Conservation (phyloP, 2,113 vertebrate species). For the Leuciscus idus region DNA sequence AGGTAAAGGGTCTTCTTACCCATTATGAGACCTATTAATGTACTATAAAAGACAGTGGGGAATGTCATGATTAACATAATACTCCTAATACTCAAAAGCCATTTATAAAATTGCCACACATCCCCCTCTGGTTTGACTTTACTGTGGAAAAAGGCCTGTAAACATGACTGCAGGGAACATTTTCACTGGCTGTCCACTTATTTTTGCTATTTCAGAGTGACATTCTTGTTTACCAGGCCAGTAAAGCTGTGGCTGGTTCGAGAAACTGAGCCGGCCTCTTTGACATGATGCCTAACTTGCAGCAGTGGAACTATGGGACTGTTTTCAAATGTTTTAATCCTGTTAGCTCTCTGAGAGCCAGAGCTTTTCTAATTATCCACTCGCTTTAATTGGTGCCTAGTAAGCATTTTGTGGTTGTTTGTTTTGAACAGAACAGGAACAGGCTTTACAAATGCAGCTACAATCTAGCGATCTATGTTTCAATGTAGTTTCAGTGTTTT, state of each 20-base stretch:
- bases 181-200: background rate
- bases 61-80: conserved; percentile 46
- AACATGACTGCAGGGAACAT: conserved; percentile 31
- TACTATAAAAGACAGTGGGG: conserved; percentile 71
- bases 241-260: background rate
- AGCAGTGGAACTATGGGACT: background rate
- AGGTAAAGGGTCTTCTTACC: conserved; percentile 55
- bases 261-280: background rate
- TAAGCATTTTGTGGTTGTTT: conserved; percentile 54
- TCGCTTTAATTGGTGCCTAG: conserved; percentile 28
- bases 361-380: conserved; percentile 54
- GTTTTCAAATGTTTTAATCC: background rate
- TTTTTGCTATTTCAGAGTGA: conserved; percentile 5
- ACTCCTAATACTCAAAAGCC: conserved; percentile 29
- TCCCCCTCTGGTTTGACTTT: conserved; percentile 66
- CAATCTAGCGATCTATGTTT: background rate
- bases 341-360: conserved; percentile 16
- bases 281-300: background rate
- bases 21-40: conserved; percentile 59
- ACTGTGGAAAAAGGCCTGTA: conserved; percentile 54
- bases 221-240: conserved; percentile 7
- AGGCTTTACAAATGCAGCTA: conserved; percentile 16
- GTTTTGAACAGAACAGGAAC: conserved; percentile 47
- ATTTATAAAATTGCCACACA: conserved; percentile 55
- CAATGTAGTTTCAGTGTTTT: background rate